Percentiles rank a stretch among this genome's conserved stretches.
Evolutionary conservation across 1,140 invertebrate genomes (phyloP).

Genomic region (Glomeris maerens): DNA sequence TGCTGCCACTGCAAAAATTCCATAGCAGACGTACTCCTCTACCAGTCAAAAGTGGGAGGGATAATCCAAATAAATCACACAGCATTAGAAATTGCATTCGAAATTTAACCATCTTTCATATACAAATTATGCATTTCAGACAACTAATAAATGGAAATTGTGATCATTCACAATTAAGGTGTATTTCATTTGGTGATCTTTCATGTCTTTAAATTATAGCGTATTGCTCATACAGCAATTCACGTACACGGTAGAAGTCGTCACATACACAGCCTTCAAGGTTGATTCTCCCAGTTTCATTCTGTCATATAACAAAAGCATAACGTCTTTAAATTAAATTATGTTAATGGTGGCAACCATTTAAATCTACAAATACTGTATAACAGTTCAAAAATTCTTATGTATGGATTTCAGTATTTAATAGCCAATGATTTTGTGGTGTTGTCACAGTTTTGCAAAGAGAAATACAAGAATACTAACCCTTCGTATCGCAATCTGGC

Average conservation of each 20-base stretch:
- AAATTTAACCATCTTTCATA: too few species aligned
- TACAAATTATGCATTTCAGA: too few species aligned
- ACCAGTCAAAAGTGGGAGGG: too few species aligned
- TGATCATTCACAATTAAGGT: too few species aligned
- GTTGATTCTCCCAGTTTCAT: constrained; percentile 78
- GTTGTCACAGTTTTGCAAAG: constrained; percentile 7
- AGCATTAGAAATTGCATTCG: too few species aligned
- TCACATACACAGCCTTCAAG: constrained; percentile 87
- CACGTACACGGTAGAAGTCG: constrained; percentile 87
- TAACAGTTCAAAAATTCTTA: neutral
- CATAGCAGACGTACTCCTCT: too few species aligned
- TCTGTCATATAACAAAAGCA: constrained; percentile 42
- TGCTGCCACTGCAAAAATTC: too few species aligned
- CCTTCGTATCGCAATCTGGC: constrained; percentile 70
- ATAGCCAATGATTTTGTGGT: constrained; percentile 1
- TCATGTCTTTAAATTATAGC: constrained; percentile 77
- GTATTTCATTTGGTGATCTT: too few species aligned
- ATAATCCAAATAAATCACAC: too few species aligned
- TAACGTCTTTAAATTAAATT: constrained; percentile 4
- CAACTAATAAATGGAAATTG: too few species aligned
- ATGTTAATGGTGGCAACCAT: neutral
- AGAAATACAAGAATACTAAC: constrained; percentile 36
- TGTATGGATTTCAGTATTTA: constrained; percentile 4
- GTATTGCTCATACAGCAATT: constrained; percentile 91
- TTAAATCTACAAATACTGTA: constrained; percentile 3